Conservation (phyloP, 2,113 vertebrate species). For the Recurvirostra avosetta region DNA sequence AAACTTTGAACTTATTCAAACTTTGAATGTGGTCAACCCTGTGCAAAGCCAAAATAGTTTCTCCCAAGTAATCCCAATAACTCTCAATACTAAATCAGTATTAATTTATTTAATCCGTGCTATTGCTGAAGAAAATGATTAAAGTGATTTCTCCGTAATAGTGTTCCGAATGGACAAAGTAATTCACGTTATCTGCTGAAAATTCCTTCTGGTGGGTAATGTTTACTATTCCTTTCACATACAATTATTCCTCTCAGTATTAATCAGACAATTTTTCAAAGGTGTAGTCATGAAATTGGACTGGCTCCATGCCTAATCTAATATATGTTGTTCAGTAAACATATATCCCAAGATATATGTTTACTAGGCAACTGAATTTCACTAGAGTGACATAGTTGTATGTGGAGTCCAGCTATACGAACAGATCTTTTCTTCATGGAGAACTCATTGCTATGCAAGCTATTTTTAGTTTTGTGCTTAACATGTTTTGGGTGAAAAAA, state of each 20-base stretch:
- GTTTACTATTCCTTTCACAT: conserved; percentile 41
- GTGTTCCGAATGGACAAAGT: not conserved
- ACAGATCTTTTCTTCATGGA: conserved; percentile 7
- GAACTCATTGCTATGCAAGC: not conserved
- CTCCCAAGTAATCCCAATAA: not conserved
- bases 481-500: not conserved
- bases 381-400: not conserved
- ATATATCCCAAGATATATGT: not conserved
- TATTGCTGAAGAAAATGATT: not conserved
- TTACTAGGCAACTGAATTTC: conserved; percentile 22
- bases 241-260: conserved; percentile 42
- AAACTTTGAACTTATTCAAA: not conserved
- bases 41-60: not conserved
- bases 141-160: not conserved
- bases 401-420: not conserved
- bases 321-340: conserved; percentile 28
- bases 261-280: conserved; percentile 52
- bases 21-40: not conserved
- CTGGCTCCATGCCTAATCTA: conserved; percentile 23
- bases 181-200: conserved; percentile 2
- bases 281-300: conserved; percentile 8
- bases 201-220: not conserved
- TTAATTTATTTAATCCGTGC: not conserved
- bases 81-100: not conserved
- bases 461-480: conserved; percentile 1